Evolutionary conservation across 2,888 invertebrate species (phyloP), one percentile per base, ranked within the genome.

Genomic region (Agrotis clavis): DNA sequence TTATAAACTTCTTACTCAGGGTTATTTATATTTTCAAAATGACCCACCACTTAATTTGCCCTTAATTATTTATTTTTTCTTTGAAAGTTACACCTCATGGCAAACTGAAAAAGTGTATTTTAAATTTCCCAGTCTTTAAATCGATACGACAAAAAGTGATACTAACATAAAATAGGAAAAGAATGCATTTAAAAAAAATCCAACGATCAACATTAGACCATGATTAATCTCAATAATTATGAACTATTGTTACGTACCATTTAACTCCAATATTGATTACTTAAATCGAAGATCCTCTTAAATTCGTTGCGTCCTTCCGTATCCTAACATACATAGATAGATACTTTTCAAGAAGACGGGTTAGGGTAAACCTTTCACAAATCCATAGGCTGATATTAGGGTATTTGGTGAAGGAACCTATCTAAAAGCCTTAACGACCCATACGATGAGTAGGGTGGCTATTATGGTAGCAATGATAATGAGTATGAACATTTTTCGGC

Each of bases 401-500:
- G 9, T 57, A 14, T 13, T 30, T 41, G 50, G 63, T 59, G 30
- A 59, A 14, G 21, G 6, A 1, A 50, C 76, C 82, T 97, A 97
- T 92, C 94, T 97, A 74, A 97, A 95, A 25, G 97, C 96, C 79
- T 95, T 96, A 75, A 98, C 96, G 83, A 98, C 95, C 94, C 98
- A 97, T 64, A 97, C 97, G 74, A 98, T 97, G 88, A 98, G 95
- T 86, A 98, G 93, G 83, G 97, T 97, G 73, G 97, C 97, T 87
- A 98, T 92, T 83, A 98, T 96, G 79, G 97, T 90, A 68, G 97
- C 98, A 83, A 98, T 97, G 69, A 97, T 90, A 84, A 97, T 96
- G 81, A 98, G 95, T 84, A 98, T 97, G 91, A 97, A 97, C 92
- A 98, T 96, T 95, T 98, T 98, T 90, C 97, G 97, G 71, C 98